phyloP scores from a whole-genome alignment of 2,888 invertebrate species.

The Eupithecia insigniata region DNA sequence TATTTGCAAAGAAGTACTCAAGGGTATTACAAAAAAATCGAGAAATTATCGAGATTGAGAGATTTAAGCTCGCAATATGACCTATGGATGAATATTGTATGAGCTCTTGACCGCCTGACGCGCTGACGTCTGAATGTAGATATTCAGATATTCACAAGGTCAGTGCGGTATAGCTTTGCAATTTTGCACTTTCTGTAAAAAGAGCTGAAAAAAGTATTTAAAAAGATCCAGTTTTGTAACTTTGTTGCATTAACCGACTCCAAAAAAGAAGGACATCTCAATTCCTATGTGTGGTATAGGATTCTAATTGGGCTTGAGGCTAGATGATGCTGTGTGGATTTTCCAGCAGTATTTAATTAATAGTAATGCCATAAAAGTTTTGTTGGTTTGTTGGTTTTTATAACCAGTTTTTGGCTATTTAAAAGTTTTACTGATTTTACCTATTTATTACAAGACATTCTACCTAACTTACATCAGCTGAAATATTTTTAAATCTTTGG shows the following conservation, averaged over 20 bases:
- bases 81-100: slow-evolving; percentile 1
- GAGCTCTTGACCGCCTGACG: background rate
- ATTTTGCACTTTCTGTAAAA: background rate
- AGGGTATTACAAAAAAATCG: no score
- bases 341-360: no score
- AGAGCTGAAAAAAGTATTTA: background rate
- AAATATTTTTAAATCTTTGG: no score
- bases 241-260: background rate
- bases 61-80: slow-evolving; percentile 1
- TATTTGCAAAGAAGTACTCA: background rate
- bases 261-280: background rate
- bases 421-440: no score
- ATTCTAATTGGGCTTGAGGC: no score
- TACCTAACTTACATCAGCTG: no score
- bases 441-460: no score
- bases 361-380: no score
- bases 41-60: no score
- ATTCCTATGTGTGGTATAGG: background rate
- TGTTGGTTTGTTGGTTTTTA: no score
- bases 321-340: no score
- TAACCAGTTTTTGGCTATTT: no score
- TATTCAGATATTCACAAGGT: background rate
- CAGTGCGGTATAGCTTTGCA: background rate
- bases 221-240: background rate
- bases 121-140: background rate